Evolutionary conservation across 2,113 vertebrate genomes (phyloP), one percentile per base, ranked within the genome.

Genomic region (Sterrhoptilus dennistouni): DNA sequence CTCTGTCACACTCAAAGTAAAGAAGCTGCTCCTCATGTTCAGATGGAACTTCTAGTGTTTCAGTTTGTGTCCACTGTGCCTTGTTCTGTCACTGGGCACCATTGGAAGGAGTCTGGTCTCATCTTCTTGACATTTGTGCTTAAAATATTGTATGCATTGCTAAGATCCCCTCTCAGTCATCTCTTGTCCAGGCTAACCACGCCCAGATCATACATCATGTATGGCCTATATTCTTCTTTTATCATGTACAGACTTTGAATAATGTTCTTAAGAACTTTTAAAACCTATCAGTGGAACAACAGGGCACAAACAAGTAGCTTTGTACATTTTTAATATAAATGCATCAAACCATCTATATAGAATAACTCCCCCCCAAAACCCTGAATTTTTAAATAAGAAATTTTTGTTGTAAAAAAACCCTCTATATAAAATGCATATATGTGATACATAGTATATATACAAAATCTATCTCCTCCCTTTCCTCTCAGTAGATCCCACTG

Each of bases 311-410:
- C 5, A 70, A 94, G 36, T 47, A 49, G 6, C 28, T 76, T 23
- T 57, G 75, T 24, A 61, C 6, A 74, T 74, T 89, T 53, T 44
- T 27, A 35, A 27, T n/a, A 61, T 17, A 88, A 78, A 63, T 49
- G 14, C 22, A 63, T 60, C 27, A 54, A 76, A 42, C 23, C 20
- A 59, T n/a, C 44, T 56, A 17, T 38, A 69, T 9, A 18, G 63
- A 89, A 36, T 21, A 81, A 31, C 1, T 6, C 4, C 8, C 3
- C 3, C 0, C 12, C 24, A 27, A n/a, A 5, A 3, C 1, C 9
- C 18, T 7, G 15, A 45, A 64, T 31, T 70, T 82, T 70, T 88
- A 57, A 57, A 85, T 12, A 57, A n/a, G 19, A 90, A 82, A 44
- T 53, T 57, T 75, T 65, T 0, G 61, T 70, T 84, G 38, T 49